Percentiles rank a stretch among this genome's conserved stretches.
These are phyloP conservation scores for Stomatorhinus walkeri DNA, from an alignment of 2,797 vertebrate genomes.

Conservation along the genomic window DNA sequence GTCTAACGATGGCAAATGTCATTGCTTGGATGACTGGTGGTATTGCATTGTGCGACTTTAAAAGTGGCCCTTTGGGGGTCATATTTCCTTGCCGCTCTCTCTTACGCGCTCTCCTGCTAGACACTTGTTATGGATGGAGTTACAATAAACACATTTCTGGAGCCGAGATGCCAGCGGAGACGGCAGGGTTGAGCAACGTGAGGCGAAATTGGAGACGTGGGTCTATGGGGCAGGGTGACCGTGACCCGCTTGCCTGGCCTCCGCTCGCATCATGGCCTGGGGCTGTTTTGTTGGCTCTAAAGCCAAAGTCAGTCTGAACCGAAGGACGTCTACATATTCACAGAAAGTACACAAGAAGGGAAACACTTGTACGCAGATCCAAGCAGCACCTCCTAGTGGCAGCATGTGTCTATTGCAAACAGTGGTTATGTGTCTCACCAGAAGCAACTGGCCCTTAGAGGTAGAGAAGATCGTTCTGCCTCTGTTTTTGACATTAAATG, in stretches of 20 bases:
- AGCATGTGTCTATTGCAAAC: neutral
- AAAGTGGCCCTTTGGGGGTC: neutral
- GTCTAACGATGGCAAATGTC: neutral
- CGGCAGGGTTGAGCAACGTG: neutral
- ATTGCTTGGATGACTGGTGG: neutral
- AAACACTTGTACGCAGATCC: neutral
- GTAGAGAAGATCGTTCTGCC: neutral
- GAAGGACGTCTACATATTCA: neutral
- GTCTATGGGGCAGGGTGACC: neutral
- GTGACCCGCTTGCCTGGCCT: neutral
- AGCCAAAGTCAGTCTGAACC: neutral
- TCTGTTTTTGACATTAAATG: neutral
- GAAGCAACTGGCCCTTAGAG: neutral
- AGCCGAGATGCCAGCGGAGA: neutral
- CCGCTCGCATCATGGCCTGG: neutral
- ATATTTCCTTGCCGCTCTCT: neutral
- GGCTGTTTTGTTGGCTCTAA: neutral
- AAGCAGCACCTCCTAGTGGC: neutral
- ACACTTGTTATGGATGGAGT: neutral
- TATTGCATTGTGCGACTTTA: neutral
- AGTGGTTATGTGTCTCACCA: neutral
- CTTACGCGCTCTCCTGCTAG: neutral
- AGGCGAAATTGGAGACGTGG: neutral
- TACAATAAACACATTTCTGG: neutral
- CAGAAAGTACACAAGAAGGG: neutral